A percentile compares a stretch with the other conserved stretches of the same genome.
Evolutionary conservation across 2,797 vertebrate genomes (phyloP).

Genomic region (Pipistrellus nathusii): DNA sequence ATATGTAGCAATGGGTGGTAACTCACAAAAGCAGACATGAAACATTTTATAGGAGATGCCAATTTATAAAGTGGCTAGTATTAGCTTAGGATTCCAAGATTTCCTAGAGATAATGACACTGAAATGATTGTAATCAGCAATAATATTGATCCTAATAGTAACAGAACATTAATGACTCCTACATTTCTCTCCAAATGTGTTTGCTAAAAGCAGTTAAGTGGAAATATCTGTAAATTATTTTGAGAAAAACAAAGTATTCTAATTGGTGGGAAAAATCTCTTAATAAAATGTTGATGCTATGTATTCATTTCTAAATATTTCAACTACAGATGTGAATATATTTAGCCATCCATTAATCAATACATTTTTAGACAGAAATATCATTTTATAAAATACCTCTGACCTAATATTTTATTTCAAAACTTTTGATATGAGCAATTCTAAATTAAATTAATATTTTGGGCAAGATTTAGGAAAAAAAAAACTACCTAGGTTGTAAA

Average conservation of each 20-base stretch:
- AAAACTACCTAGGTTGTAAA: background rate
- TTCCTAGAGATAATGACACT: background rate
- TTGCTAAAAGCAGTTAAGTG: background rate
- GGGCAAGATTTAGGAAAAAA: background rate
- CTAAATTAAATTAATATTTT: background rate
- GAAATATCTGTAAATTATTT: slow-evolving; percentile 7
- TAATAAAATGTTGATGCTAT: background rate
- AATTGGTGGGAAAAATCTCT: background rate
- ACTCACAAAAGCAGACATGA: background rate
- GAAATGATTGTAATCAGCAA: slow-evolving; percentile 12
- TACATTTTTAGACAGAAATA: background rate
- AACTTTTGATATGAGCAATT: background rate
- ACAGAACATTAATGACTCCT: slow-evolving; percentile 11
- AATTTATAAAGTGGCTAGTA: background rate
- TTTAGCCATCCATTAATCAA: background rate
- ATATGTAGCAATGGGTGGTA: background rate
- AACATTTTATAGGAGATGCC: background rate
- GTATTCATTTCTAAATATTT: background rate
- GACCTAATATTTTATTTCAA: background rate
- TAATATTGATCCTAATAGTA: background rate
- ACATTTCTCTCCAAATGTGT: background rate
- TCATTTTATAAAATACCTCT: background rate
- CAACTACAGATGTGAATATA: background rate
- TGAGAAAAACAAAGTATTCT: background rate
- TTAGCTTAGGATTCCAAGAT: slow-evolving; percentile 8